Base-by-base conservation (phyloP, 2,888 invertebrate species). In the Hoplodrina blanda region DNA sequence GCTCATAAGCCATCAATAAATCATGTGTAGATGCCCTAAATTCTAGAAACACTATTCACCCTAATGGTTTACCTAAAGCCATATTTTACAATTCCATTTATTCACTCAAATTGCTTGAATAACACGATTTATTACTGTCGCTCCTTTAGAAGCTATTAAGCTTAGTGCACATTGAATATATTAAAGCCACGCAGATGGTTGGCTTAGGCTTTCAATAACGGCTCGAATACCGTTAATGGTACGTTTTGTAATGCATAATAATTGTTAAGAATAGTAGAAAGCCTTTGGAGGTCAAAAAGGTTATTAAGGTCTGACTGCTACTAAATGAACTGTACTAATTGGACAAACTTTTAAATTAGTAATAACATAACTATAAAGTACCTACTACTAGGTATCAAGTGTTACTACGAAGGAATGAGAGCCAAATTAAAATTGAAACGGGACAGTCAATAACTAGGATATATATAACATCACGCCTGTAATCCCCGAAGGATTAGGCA, bases 111-210 rank as follows among this genome's bases (percentile, higher is more conserved):
- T 78, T 78, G 57, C 67, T 76, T 67, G 73, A 77, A 79, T 78
- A 69, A 73, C 69, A 50, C 57, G 65, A 77, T 79, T 79, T 78
- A 81, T 80, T 72, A 68, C 56, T 55, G 63, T 81, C 63, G 61
- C 59, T 66, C 60, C 63, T 73, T 65, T 68, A 46, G 50, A 67
- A 50, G 61, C 81, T 73, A 67, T 81, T 81, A 80, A 65, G 78
- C 64, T 78, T 81, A 73, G 66, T 81, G 67, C 62, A 81, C 69
- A 73, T 64, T 67, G 69, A 78, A 81, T 78, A 69, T 80, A 81
- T 78, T 78, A 80, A 64, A 81, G 52, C 61, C 53, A 56, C 69
- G 64, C 46, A 73, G 78, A 65, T 69, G 56, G 46, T 60, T 7
- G 49, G 52, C 13, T 55, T 62, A 64, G 64, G 54, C 44, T 63